A percentile compares a stretch with the other conserved stretches of the same genome.
These are phyloP conservation scores for Apamea epomidion DNA, from an alignment of 2,888 invertebrate species.

Conservation along the genomic window DNA sequence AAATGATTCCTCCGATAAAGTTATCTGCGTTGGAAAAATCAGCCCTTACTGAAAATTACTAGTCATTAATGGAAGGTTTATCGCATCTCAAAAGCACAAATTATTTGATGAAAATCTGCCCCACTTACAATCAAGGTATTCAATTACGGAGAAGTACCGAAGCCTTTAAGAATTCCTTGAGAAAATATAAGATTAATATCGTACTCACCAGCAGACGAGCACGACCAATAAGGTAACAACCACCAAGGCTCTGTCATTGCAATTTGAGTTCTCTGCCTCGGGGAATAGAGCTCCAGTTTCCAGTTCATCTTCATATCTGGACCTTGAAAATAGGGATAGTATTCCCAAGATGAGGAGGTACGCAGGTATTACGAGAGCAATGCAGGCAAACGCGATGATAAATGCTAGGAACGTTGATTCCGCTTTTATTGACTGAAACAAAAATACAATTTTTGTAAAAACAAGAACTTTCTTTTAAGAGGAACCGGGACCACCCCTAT, in stretches of 20 bases:
- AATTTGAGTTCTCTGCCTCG: slow-evolving; percentile 80
- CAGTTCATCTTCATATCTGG: slow-evolving; percentile 81
- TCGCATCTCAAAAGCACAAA: slow-evolving; percentile 1
- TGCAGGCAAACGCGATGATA: slow-evolving; percentile 91
- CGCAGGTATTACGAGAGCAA: slow-evolving; percentile 92
- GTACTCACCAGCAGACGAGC: slow-evolving; percentile 85
- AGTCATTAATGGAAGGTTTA: not conserved
- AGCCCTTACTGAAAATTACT: not conserved
- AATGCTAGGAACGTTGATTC: slow-evolving; percentile 93
- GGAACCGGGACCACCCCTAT: no score
- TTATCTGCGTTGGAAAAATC: no score
- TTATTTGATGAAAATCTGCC: slow-evolving; percentile 28
- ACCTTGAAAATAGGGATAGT: slow-evolving; percentile 86
- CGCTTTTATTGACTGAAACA: slow-evolving; percentile 92
- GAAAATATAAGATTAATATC: slow-evolving; percentile 64
- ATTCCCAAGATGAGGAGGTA: slow-evolving; percentile 88
- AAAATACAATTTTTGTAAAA: slow-evolving; percentile 34
- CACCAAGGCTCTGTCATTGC: slow-evolving; percentile 83
- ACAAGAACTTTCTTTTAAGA: no score
- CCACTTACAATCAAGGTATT: slow-evolving; percentile 19
- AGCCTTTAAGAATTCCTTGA: slow-evolving; percentile 48
- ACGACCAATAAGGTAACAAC: slow-evolving; percentile 83
- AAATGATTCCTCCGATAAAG: no score
- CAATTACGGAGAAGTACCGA: slow-evolving; percentile 35
- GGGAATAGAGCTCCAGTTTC: slow-evolving; percentile 86